Base-by-base conservation (phyloP, 1,140 invertebrate species). In the Euschistus heros region DNA sequence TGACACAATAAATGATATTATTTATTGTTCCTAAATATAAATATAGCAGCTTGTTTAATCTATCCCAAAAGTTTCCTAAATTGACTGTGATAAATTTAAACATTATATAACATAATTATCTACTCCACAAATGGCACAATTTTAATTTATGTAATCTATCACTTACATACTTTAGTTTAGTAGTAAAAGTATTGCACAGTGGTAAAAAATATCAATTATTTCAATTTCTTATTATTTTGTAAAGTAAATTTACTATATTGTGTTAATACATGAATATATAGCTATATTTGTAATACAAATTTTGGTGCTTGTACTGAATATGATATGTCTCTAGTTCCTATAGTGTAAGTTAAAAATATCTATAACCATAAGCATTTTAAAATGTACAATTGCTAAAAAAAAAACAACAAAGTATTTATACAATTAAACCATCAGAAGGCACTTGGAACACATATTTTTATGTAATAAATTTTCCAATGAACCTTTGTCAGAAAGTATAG, bases 361-460 rank as follows among this genome's bases (percentile, higher is more conserved):
- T 62, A 62, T 62, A 20, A 62, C 20, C 37, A 62, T 62, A 62
- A 62, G 20, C 61, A 62, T 44, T 33, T 33, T 30, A 30, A 57
- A 57, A 57, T 30, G 30, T 27, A 57, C 18, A 54, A 54, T 22
- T 26, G 33, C 18, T 27, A 61, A 30, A 61, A 61, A 61, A 60
- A 26, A 30, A 33, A 30, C 30, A 57, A 57, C 54, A 57, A 57
- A 57, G 54, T 27, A 27, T 57, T 57, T 27, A 27, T 57, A 57
- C 24, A 57, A 57, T 24, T 57, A 57, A 24, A 24, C 5, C 54
- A 57, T 57, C 54, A 57, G 52, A 52, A 54, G 63, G 46, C 63
- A 64, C 63, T 52, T 64, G 63, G 50, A 64, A 54, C 63, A 64
- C 63, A 64, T 64, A 64, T 64, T 64, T 64, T 64, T 64, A 64